These are phyloP conservation scores for Malurus splendens DNA, from an alignment of 2,797 vertebrate species.

Conservation along the genomic window DNA sequence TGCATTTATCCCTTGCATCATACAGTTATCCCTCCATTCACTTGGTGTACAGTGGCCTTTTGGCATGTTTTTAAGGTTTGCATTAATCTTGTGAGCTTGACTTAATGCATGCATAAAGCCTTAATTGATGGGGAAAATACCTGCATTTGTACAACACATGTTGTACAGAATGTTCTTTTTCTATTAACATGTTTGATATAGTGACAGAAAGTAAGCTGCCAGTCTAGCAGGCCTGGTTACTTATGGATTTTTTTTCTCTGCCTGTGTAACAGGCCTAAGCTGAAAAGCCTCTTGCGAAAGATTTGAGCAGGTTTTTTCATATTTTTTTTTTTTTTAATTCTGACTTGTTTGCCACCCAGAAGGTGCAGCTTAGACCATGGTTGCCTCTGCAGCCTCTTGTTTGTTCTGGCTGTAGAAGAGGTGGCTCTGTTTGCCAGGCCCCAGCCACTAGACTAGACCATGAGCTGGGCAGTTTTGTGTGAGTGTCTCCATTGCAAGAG, in stretches of 20 bases:
- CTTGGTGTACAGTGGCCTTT: background rate
- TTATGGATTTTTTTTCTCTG: background rate
- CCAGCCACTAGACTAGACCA: fast-evolving
- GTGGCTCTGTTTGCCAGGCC: background rate
- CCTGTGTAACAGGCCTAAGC: background rate
- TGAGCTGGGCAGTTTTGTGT: background rate
- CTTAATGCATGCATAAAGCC: background rate
- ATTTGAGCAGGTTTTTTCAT: background rate
- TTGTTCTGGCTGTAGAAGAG: background rate
- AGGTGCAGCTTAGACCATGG: fast-evolving
- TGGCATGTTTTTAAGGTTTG: background rate
- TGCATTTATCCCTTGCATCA: background rate
- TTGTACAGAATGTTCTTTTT: background rate
- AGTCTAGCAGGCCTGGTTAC: background rate
- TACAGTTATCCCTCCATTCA: background rate
- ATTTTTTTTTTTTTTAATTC: background rate
- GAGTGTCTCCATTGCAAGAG: background rate
- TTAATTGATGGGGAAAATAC: background rate
- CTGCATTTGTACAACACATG: fast-evolving
- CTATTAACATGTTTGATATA: background rate
- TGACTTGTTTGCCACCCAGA: background rate
- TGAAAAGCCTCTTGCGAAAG: background rate
- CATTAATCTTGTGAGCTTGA: background rate
- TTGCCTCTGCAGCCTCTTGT: background rate
- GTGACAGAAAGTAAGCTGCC: background rate